Evolutionary conservation across 2,888 invertebrate genomes (phyloP), one percentile per base, ranked within the genome.

Genomic region (Tinea pellionella): DNA sequence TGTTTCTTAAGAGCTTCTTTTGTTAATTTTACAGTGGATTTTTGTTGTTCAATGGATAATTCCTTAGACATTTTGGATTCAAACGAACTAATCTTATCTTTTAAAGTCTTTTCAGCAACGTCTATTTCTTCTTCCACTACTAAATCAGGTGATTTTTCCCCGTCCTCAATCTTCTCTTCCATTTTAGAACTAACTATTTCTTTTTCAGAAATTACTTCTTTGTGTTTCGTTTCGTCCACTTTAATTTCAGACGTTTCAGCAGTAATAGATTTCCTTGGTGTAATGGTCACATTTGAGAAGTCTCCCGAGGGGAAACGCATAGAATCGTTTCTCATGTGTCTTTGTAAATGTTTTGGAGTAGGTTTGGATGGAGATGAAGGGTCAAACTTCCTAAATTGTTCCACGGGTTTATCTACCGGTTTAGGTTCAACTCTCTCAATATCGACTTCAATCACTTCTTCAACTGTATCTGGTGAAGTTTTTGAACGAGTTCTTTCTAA

Each of bases 261-360:
- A 15, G 78, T 74, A 1, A 81, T 68, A 12, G 83, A 79, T 67
- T 86, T 88, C 63, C 76, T 79, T 16, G 84, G 84, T 29, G 84
- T 81, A 7, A 88, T 83, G n/a, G 84, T 85, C 9, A 88, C 79
- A 62, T 82, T 88, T 0, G 88, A 88, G 63, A 88, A 88, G 63
- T 88, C 88, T 24, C 88, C 88, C 0, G 88, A 88, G 7, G 88
- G 87, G 63, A 88, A 88, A 64, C 87, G 75, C 88, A 88, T 88
- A 0, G 88, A 88, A 63, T 88, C 88, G 63, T 88, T 88, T 68
- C 88, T 80, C 77, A 88, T 85, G 64, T 88, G 88, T 61, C 88
- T 75, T 69, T 88, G 88, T 64, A 88, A 69, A 69, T 88, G 88
- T 69, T 88, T 87, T 0, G 88, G 88, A 1, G 87, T 87, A n/a